phyloP scores from a whole-genome alignment of 1,140 invertebrate species.

The Camponotus floridanus region DNA sequence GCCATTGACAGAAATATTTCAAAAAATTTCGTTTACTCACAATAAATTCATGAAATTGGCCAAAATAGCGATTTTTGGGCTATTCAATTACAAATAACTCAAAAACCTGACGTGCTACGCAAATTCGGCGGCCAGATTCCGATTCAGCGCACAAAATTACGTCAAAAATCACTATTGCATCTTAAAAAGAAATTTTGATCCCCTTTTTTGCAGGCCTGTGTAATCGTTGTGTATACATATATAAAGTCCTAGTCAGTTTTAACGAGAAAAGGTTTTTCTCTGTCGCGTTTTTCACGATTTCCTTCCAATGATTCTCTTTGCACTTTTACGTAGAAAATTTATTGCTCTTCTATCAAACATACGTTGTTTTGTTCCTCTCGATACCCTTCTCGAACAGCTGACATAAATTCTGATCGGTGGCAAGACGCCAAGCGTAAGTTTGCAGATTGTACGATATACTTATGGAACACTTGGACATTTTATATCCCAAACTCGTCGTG shows the following conservation, averaged over 20 bases:
- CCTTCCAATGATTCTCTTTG: neutral
- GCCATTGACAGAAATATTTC: too few species aligned
- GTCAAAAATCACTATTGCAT: too few species aligned
- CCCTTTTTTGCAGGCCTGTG: too few species aligned
- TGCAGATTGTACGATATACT: constrained; percentile 37
- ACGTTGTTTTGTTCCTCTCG: constrained; percentile 51
- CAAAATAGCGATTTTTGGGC: too few species aligned
- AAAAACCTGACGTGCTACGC: too few species aligned
- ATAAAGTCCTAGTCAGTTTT: neutral
- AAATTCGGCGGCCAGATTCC: too few species aligned
- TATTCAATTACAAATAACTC: too few species aligned
- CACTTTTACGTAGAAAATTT: constrained; percentile 43
- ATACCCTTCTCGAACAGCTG: constrained; percentile 34
- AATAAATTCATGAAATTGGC: too few species aligned
- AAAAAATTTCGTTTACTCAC: too few species aligned
- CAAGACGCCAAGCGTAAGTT: constrained; percentile 35
- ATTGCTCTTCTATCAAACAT: constrained; percentile 50
- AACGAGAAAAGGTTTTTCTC: neutral
- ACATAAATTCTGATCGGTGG: constrained; percentile 46
- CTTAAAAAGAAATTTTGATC: too few species aligned
- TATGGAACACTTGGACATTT: constrained; percentile 32
- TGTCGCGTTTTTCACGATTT: constrained; percentile 1
- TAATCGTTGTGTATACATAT: neutral
- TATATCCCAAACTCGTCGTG: constrained; percentile 9
- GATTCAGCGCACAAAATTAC: too few species aligned